Conservation (phyloP, 2,888 invertebrate genomes). For the Pycnomerus fuliginosus region DNA sequence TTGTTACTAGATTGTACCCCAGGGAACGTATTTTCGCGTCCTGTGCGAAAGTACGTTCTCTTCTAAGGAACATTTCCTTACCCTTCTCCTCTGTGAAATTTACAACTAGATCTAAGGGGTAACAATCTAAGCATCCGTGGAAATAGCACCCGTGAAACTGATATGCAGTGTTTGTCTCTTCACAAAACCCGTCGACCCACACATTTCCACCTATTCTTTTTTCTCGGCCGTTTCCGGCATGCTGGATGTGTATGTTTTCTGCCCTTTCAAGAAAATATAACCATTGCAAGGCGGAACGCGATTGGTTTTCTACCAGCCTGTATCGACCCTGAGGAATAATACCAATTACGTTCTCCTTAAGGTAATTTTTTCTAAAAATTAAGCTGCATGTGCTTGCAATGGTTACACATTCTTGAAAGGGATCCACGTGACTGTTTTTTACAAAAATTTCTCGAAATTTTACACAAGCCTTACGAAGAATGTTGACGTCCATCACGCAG, state of each 20-base stretch:
- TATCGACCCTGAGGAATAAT: slow-evolving; percentile 5
- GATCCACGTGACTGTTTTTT: slow-evolving; percentile 10
- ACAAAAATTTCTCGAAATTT: slow-evolving; percentile 9
- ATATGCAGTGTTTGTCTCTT: slow-evolving; percentile 11
- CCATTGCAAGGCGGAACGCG: slow-evolving; percentile 6
- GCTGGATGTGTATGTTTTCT: too few relatives aligned
- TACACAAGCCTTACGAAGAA: slow-evolving; percentile 8
- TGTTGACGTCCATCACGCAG: slow-evolving; percentile 13
- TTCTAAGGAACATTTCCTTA: too few relatives aligned
- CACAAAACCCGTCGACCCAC: slow-evolving; percentile 6
- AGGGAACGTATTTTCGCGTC: background rate
- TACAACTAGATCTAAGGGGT: too few relatives aligned
- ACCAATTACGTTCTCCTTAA: slow-evolving; percentile 4
- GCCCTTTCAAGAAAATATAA: too few relatives aligned
- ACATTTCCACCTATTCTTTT: background rate
- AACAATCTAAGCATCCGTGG: too few relatives aligned
- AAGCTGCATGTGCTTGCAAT: slow-evolving; percentile 9
- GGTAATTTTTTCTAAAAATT: slow-evolving; percentile 9
- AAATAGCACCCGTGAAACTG: slow-evolving; percentile 11
- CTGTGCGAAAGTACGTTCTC: background rate
- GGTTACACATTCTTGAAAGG: slow-evolving; percentile 11
- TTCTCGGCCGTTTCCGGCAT: slow-evolving; percentile 7
- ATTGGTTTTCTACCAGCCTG: slow-evolving; percentile 8
- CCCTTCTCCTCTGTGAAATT: too few relatives aligned
- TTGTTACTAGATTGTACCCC: background rate